Evolutionary conservation across 2,113 vertebrate genomes (phyloP), one percentile per base, ranked within the genome.

Genomic region (Centropristis striata): DNA sequence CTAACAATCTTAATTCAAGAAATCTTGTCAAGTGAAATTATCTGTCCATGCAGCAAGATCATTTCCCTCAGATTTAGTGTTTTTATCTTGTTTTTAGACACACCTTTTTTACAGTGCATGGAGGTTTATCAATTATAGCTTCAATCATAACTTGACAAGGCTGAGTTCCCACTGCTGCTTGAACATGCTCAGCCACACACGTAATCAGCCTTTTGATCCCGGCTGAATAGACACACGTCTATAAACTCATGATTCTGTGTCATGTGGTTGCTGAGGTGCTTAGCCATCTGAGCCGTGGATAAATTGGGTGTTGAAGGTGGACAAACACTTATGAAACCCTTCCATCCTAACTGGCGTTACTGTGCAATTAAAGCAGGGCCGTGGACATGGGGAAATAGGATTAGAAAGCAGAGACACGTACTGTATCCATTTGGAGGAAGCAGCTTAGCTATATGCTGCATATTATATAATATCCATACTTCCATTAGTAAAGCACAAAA

Each of bases 101-200:
- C n/a, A n/a, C n/a, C n/a, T n/a, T n/a, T n/a, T n/a, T n/a, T n/a
- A n/a, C n/a, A n/a, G n/a, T n/a, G n/a, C n/a, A n/a, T n/a, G 84
- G 87, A 74, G 75, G 59, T 75, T 53, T 77, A 91, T 91, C 75
- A 91, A 83, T 91, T 87, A 90, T 71, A 90, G 85, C 90, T 91
- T 91, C 85, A 83, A 92, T 92, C 84, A 90, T 75, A 79, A 78
- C 78, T 71, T 83, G 85, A 92, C 87, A 91, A 75, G 81, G n/a
- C n/a, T n/a, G n/a, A n/a, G n/a, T 87, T 83, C 85, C 80, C 78
- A 71, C 77, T 63, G 80, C 20, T 53, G 50, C 64, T 55, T 32
- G 25, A 71, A 55, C 60, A 57, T 5, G 21, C 27, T 42, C 68
- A 47, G 53, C 53, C 65, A 25, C 75, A 51, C 21, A 51, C 50